A percentile compares a stretch with the other conserved stretches of the same genome.
Conservation (phyloP, 2,888 invertebrate species). For the Rhodophaea formosa region DNA sequence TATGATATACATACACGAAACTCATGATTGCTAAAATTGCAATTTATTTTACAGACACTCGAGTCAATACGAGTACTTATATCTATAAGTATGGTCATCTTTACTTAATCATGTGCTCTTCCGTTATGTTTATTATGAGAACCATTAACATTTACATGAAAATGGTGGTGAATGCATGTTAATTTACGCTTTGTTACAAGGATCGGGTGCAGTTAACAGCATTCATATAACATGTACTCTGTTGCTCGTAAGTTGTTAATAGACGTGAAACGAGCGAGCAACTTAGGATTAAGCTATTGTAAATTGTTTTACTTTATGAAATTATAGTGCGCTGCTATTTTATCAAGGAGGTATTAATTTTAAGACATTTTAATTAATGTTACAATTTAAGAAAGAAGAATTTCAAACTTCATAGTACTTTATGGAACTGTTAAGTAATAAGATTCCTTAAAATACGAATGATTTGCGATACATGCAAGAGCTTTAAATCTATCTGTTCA, state of each 20-base stretch:
- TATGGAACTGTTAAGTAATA: too few species aligned
- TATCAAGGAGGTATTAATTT: not conserved
- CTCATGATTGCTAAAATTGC: not conserved
- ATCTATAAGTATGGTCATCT: not conserved
- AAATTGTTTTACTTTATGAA: not conserved
- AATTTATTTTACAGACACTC: not conserved
- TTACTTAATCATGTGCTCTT: not conserved
- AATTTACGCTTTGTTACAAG: conserved; percentile 17
- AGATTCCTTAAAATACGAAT: too few species aligned
- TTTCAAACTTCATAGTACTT: too few species aligned
- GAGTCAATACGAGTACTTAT: not conserved
- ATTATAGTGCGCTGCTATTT: not conserved
- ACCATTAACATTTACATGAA: conserved; percentile 17
- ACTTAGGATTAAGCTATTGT: conserved; percentile 7
- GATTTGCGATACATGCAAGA: too few species aligned
- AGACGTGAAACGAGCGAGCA: conserved; percentile 5
- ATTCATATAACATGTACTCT: conserved; percentile 5
- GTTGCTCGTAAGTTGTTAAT: conserved; percentile 10
- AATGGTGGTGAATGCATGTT: conserved; percentile 18
- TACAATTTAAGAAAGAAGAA: too few species aligned
- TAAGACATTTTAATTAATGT: not conserved
- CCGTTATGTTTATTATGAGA: conserved; percentile 12
- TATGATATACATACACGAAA: too few species aligned
- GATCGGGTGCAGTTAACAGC: conserved; percentile 15
- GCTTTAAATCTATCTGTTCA: too few species aligned